Evolutionary conservation across 2,888 invertebrate genomes (phyloP), one percentile per base, ranked within the genome.

Genomic region (Dynastes grantii): DNA sequence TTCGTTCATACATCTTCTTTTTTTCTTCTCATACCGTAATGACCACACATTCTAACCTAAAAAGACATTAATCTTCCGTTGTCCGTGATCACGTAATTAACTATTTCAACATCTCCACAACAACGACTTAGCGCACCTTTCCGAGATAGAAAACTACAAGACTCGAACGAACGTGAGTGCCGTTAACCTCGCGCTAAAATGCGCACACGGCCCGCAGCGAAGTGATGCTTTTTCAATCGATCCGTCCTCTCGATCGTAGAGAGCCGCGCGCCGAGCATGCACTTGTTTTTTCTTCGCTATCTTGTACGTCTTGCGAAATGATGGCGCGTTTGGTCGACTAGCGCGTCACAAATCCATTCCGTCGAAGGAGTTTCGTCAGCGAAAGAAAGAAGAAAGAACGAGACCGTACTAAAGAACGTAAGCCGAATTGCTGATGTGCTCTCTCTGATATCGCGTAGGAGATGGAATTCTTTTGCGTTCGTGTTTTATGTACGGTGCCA

Each of bases 181-280:
- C 73, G 73, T 75, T 75, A 75, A 75, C 73, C 73, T 75, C 73
- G 73, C 49, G 73, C 63, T 75, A 75, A 75, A 75, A 75, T 68
- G 68, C 68, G 68, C 73, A 55, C 71, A 75, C 73, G 27, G 61
- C 49, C 61, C 40, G 45, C 45, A 51, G 68, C 68, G 51, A 4
- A 29, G 22, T 68, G 65, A 45, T 45, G 68, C 68, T 51, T 51
- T 51, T 67, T 29, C 68, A 27, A 68, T 68, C 68, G 68, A 68
- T 68, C 51, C 51, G 16, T 65, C 65, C 32, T 37, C 55, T 55
- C 22, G 55, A 55, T 55, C 6, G 55, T 55, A 55, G 16, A n/a
- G 55, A 16, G 61, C 27, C 22, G 27, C 61, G 29, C 11, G 29
- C 29, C 8, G 29, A 32, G 32, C 63, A 32, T 63, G 63, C 63